Base-by-base conservation (phyloP, 1,140 invertebrate species). In the Coptotermes formosanus region DNA sequence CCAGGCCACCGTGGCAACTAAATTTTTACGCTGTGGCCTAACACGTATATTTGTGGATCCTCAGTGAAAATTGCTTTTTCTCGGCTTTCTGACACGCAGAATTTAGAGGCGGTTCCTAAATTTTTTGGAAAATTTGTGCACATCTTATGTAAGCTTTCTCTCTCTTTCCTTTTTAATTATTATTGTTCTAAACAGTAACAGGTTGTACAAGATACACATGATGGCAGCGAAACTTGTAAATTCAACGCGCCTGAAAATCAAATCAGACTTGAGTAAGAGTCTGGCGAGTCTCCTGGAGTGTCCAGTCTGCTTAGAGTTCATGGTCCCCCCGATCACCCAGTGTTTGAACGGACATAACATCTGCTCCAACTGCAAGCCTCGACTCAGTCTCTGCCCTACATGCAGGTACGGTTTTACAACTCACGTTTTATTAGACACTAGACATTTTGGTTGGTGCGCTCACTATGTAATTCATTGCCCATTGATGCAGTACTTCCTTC, bases 281-380 rank as follows among this genome's bases (percentile, higher is more conserved):
- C 55, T 85, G 2, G n/a, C 25, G 85, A 85, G 59, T n/a, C 52
- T 55, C 25, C 55, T 85, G n/a, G 85, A 85, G 43, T 85, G 85
- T 69, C 85, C 85, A 21, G 55, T 85, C 23, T 85, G 85, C 43
- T 69, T 85, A 8, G 59, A 85, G 12, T 64, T 38, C 32, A 30
- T 38, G 44, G 11, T 32, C 6, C 55, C 85, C 1, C 85, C 85
- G 14, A 85, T 85, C 16, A 85, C 43, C 14, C 85, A 85, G n/a
- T 85, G 85, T 45, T 16, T 64, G 12, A 85, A 85, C 21, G 85
- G 85, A 23, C 85, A 85, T 16, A 55, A 64, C n/a, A 38, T 64
- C 14, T 85, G 85, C 85, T 64, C 30, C 19, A 81, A 3, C 14
- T 85, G 85, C 64, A 64, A 45, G 44, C 55, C 45, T 38, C 52